Base-by-base conservation (phyloP, 2,113 vertebrate genomes). In the Ondatra zibethicus region DNA sequence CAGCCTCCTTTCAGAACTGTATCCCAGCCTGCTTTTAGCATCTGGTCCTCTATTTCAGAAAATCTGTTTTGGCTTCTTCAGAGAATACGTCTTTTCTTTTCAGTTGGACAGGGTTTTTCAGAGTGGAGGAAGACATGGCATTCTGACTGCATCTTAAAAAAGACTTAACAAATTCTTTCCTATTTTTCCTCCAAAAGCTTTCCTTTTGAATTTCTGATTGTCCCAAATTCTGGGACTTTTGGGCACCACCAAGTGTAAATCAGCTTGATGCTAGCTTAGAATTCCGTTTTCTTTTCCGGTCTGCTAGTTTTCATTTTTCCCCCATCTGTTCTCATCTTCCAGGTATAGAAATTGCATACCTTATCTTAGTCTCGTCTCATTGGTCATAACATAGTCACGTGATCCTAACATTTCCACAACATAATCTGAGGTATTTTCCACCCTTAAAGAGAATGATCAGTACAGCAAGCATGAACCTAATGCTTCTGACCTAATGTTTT, bases 1-100 rank as follows among this genome's bases (percentile, higher is more conserved):
- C 1, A 8, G 39, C 7, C 39, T 19, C 23, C 17, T 78, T 47
- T 82, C 77, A 92, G 17, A 33, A 27, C 31, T 52, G 21, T 7
- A 63, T 61, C 7, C 55, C 27, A 65, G 31, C 11, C n/a, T 82
- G 88, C 10, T 50, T 21, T 21, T 65, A 63, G 31, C 17, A 63
- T 73, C n/a, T 58, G 27, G 2, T 42, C 6, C 36, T 42, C 14
- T 68, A 21, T 31, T 65, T 31, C 4, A 76, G 84, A 89, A 87
- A 86, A 61, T 91, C 65, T 50, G 8, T 65, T 94, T 88, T 89
- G 78, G 4, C 27, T 29, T 92, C 80, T 88, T 88, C 13, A 90
- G 91, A 89, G 36, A 81, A 65, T 50, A 92, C 47, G 33, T 55
- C 11, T 91, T 92, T 89, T 92, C 82, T 92, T 90, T 90, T 92